Conservation (phyloP, 2,113 vertebrate genomes). For the Gymnobelideus leadbeateri region DNA sequence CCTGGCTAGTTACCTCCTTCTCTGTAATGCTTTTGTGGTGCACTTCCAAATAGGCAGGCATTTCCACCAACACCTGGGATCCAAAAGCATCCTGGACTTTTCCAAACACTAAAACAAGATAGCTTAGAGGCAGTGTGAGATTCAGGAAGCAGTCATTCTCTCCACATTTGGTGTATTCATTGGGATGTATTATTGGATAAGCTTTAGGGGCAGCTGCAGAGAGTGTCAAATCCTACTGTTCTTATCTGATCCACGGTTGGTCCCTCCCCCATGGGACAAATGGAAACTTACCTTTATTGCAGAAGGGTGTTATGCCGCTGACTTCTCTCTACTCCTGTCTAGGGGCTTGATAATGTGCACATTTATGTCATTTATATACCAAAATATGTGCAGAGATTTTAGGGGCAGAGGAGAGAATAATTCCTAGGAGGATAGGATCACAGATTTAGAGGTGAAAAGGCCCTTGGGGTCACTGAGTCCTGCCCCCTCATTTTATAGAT, state of each 20-base stretch:
- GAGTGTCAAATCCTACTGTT: conserved; percentile 7
- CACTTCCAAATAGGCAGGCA: conserved; percentile 55
- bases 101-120: conserved; percentile 49
- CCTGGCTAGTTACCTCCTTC: conserved; percentile 69
- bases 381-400: neutral
- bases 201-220: conserved; percentile 31
- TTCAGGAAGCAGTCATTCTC: conserved; percentile 71
- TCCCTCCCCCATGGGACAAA: rapidly evolving
- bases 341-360: neutral
- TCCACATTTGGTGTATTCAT: conserved; percentile 47
- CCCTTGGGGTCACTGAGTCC: neutral
- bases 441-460: neutral
- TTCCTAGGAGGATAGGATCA: neutral
- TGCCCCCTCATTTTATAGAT: neutral
- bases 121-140: conserved; percentile 54
- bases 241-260: rapidly evolving
- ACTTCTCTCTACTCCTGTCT: neutral
- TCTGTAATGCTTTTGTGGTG: conserved; percentile 14
- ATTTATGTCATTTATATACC: neutral
- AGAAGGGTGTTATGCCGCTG: neutral
- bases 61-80: conserved; percentile 66
- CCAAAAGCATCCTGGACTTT: conserved; percentile 64
- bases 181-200: conserved; percentile 48
- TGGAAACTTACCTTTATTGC: neutral
- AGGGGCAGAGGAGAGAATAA: neutral